Evolutionary conservation across 2,888 invertebrate species (phyloP).

Genomic region (Nephrotoma appendiculata): DNA sequence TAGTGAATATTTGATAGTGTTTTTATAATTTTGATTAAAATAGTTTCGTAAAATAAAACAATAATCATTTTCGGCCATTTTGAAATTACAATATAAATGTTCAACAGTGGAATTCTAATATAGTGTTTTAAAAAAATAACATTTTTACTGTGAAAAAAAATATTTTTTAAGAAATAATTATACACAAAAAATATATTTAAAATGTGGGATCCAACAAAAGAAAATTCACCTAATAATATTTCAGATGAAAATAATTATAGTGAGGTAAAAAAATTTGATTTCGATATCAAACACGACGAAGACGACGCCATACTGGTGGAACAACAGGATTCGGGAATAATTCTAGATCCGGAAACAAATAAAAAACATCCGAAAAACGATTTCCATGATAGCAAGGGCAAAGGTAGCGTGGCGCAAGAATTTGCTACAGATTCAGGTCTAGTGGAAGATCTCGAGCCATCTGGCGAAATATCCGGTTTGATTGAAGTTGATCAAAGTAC

Average conservation of each 20-base stretch:
- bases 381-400: not conserved
- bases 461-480: conserved; percentile 19
- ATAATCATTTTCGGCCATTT: not conserved
- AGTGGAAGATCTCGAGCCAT: not conserved
- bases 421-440: not conserved
- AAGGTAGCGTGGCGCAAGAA: not conserved
- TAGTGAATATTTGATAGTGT: not conserved
- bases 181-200: conserved; percentile 1
- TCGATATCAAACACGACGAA: not conserved
- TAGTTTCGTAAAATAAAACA: not conserved
- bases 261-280: not conserved
- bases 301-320: not conserved
- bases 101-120: not conserved
- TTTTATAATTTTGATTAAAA: not conserved
- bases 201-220: conserved; percentile 3
- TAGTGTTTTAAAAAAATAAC: not conserved
- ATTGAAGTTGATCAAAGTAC: conserved; percentile 17
- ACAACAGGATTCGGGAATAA: conserved; percentile 23
- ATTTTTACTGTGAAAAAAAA: not conserved
- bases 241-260: not conserved
- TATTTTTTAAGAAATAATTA: not conserved
- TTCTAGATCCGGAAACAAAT: conserved; percentile 12
- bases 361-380: not conserved
- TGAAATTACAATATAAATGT: not conserved
- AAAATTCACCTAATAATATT: not conserved